Conservation (phyloP, 2,888 invertebrate species). For the Lasius platythorax region DNA sequence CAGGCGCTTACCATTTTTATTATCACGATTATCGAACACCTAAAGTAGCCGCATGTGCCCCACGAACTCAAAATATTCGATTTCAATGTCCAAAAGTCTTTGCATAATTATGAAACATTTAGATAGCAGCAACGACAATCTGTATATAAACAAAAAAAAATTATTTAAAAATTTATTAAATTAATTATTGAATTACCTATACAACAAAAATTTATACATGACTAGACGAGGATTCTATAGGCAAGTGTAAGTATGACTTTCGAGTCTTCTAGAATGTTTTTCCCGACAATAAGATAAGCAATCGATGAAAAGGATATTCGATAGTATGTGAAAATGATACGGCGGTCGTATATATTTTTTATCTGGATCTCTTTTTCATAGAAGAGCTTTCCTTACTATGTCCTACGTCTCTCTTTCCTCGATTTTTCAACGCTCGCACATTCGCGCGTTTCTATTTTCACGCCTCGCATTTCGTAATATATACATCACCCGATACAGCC, state of each 20-base stretch:
- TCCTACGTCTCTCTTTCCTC: not conserved
- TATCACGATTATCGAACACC: conserved; percentile 54
- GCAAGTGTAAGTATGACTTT: too few relatives aligned
- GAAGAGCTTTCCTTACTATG: too few relatives aligned
- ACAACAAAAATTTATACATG: not conserved
- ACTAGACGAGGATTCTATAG: not conserved
- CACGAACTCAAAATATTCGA: not conserved
- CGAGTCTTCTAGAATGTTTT: too few relatives aligned
- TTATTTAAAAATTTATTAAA: not conserved
- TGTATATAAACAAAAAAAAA: not conserved
- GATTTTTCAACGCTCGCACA: conserved; percentile 32
- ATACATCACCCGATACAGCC: conserved; percentile 34
- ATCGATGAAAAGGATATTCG: not conserved
- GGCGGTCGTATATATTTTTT: not conserved
- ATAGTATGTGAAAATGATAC: not conserved
- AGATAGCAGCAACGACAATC: not conserved
- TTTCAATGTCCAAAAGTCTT: not conserved
- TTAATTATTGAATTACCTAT: not conserved
- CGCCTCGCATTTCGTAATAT: conserved; percentile 30
- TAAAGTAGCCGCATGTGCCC: conserved; percentile 15
- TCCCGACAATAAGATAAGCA: too few relatives aligned
- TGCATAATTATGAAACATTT: not conserved
- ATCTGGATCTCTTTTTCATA: not conserved
- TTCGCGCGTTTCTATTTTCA: conserved; percentile 42
- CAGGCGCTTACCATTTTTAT: conserved; percentile 54